Evolutionary conservation across 2,888 invertebrate species (phyloP).

Genomic region (Diadegma fenestrale): DNA sequence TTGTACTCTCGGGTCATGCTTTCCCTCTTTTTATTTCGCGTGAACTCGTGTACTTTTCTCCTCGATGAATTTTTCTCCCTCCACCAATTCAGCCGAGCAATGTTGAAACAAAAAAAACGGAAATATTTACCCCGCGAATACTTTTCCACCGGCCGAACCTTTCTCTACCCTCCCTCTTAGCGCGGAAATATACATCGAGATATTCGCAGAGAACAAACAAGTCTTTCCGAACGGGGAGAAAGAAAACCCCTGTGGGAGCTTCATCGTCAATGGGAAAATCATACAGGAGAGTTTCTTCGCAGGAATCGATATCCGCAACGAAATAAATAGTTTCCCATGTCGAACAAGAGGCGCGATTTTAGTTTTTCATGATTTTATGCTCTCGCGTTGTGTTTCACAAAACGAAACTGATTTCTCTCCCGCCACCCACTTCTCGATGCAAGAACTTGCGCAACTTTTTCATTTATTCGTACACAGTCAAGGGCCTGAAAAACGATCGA

Average conservation of each 20-base stretch:
- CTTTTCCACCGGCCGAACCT: constrained; percentile 75
- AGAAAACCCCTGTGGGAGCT: constrained; percentile 1
- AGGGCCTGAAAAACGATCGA: constrained; percentile 44
- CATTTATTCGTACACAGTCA: constrained; percentile 5
- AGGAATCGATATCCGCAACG: constrained; percentile 48
- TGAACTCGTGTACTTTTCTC: constrained; percentile 44
- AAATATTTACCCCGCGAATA: constrained; percentile 83
- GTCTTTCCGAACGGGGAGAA: not conserved
- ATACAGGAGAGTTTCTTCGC: not conserved
- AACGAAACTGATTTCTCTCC: constrained; percentile 30
- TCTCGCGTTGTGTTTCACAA: not conserved
- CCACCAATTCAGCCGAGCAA: constrained; percentile 64
- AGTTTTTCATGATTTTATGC: not conserved
- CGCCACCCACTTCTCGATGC: not conserved
- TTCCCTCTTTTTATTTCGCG: constrained; percentile 72
- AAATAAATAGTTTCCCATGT: constrained; percentile 30
- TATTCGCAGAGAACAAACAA: constrained; percentile 54
- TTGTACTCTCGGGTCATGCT: constrained; percentile 44
- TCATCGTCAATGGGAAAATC: constrained; percentile 40
- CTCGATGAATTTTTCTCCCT: constrained; percentile 56
- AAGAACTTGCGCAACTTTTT: constrained; percentile 2
- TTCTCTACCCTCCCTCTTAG: not conserved
- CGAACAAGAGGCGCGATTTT: not conserved
- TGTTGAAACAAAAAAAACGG: constrained; percentile 80
- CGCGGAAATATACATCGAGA: constrained; percentile 27